Percentiles rank a stretch among this genome's conserved stretches.
phyloP scores from a whole-genome alignment of 2,113 vertebrate genomes.

The Sebastes schlegelii region DNA sequence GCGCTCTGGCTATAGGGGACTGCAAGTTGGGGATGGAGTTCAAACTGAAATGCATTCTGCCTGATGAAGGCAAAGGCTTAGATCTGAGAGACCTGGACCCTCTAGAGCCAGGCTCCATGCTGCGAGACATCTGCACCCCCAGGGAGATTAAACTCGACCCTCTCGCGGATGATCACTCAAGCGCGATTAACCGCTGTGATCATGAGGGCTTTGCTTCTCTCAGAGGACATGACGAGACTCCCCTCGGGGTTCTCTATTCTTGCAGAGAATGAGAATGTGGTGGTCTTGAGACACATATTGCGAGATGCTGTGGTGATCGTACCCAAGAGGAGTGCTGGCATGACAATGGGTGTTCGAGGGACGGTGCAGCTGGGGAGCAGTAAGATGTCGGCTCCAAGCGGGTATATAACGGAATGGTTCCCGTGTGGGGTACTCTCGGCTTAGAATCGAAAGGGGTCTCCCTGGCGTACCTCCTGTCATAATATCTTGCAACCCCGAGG shows the following conservation, averaged over 20 bases:
- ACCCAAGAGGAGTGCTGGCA: not conserved
- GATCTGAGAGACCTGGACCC: slow-evolving; percentile 5
- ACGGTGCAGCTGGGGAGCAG: fast-evolving
- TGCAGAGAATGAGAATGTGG: not conserved
- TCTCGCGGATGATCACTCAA: not conserved
- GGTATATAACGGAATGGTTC: not conserved
- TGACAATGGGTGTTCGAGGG: fast-evolving
- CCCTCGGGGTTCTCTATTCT: not conserved
- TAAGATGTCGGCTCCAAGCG: not conserved
- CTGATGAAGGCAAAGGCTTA: not conserved
- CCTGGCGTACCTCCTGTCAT: not conserved
- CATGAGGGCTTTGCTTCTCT: not conserved
- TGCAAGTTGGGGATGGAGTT: not conserved
- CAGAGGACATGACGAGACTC: not conserved
- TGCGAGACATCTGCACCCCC: not conserved
- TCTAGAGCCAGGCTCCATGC: fast-evolving
- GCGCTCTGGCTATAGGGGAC: slow-evolving; percentile 9
- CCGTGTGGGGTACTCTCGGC: not conserved
- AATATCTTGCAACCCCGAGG: not conserved
- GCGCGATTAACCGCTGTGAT: fast-evolving
- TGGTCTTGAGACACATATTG: not conserved
- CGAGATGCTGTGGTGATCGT: not conserved
- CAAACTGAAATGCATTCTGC: not conserved
- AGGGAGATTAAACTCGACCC: too few species aligned
- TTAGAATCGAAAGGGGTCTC: not conserved